phyloP scores from a whole-genome alignment of 2,113 vertebrate genomes.

The Neolamprologus caudopunctatus region DNA sequence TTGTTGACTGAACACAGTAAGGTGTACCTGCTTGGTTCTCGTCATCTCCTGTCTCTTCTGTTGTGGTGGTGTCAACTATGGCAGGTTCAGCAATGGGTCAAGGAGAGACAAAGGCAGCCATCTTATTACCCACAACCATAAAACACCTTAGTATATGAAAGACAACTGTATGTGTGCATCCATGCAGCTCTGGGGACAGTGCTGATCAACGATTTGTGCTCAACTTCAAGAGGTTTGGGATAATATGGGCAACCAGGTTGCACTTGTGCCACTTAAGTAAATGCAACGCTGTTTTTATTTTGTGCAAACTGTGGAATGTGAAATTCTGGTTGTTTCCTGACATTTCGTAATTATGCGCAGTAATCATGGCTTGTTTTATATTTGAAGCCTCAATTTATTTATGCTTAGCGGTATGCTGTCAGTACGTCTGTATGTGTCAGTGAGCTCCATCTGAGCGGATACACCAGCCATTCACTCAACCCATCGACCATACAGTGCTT shows the following conservation, averaged over 20 bases:
- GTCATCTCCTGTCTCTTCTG: slow-evolving; percentile 3
- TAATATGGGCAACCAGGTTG: neutral
- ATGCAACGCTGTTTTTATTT: neutral
- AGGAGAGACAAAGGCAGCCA: slow-evolving; percentile 42
- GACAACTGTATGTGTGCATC: slow-evolving; percentile 7
- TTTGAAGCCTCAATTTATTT: slow-evolving; percentile 19
- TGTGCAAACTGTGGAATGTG: neutral
- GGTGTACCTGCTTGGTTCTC: slow-evolving; percentile 16
- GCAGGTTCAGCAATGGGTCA: slow-evolving; percentile 54
- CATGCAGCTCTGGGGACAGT: neutral
- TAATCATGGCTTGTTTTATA: neutral
- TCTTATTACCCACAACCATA: slow-evolving; percentile 48
- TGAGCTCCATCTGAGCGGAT: slow-evolving; percentile 39
- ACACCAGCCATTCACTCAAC: slow-evolving; percentile 34
- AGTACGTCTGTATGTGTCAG: slow-evolving; percentile 37
- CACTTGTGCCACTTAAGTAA: neutral
- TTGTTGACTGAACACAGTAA: slow-evolving; percentile 37
- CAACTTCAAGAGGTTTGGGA: neutral
- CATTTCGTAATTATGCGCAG: neutral
- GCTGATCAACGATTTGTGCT: slow-evolving; percentile 3
- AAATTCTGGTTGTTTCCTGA: neutral
- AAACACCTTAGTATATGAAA: slow-evolving; percentile 19
- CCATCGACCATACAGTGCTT: slow-evolving; percentile 33
- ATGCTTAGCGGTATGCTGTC: slow-evolving; percentile 19
- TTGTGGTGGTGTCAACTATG: slow-evolving; percentile 19